Evolutionary conservation across 2,113 vertebrate genomes (phyloP).

Genomic region (Pelecanoides urinatrix): DNA sequence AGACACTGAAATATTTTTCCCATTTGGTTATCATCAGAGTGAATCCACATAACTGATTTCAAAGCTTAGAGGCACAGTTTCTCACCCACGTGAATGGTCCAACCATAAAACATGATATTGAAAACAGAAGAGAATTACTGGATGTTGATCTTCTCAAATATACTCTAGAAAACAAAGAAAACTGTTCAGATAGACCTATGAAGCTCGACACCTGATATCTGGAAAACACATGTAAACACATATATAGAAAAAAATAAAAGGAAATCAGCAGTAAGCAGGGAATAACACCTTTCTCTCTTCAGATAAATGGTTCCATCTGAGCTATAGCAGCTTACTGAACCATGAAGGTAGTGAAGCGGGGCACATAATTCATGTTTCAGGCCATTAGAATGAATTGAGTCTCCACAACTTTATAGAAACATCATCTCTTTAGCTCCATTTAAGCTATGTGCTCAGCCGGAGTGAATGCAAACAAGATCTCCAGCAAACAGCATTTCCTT

Average conservation of each 20-base stretch:
- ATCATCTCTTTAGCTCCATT: slow-evolving; percentile 48
- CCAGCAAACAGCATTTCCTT: slow-evolving; percentile 22
- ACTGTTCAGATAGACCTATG: background rate
- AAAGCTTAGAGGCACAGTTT: background rate
- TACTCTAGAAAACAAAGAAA: background rate
- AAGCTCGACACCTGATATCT: background rate
- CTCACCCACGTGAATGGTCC: background rate
- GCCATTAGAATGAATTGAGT: slow-evolving; percentile 39
- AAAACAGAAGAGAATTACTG: background rate
- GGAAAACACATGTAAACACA: background rate
- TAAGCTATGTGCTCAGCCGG: slow-evolving; percentile 20
- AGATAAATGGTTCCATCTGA: slow-evolving; percentile 19
- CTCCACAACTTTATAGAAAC: slow-evolving; percentile 48
- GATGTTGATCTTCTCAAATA: background rate
- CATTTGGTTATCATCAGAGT: background rate
- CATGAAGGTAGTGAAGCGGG: slow-evolving; percentile 40
- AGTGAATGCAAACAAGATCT: slow-evolving; percentile 2
- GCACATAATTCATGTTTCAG: slow-evolving; percentile 32
- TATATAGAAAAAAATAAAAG: background rate
- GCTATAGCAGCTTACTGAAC: slow-evolving; percentile 17
- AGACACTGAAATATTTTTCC: background rate
- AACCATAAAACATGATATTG: background rate
- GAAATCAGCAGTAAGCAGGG: background rate
- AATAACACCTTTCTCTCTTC: background rate
- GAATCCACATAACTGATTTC: background rate